phyloP scores from a whole-genome alignment of 2,113 vertebrate genomes.

The Motacilla alba region DNA sequence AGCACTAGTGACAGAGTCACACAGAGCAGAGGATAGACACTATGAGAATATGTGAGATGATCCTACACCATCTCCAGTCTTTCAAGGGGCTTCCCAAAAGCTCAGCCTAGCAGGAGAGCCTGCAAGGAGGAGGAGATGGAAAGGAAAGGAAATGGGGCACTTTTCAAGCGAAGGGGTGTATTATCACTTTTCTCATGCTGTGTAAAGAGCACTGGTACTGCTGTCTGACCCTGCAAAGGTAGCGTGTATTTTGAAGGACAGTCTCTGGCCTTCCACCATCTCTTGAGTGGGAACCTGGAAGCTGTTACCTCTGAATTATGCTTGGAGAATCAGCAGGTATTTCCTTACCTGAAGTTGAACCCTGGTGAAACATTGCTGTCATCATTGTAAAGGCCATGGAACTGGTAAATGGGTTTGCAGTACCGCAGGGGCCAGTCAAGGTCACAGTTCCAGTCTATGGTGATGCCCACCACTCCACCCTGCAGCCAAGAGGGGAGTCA shows the following conservation, averaged over 20 bases:
- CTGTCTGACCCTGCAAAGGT: neutral
- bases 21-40: neutral
- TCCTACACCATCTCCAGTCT: neutral
- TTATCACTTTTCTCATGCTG: neutral
- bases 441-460: slow-evolving; percentile 93
- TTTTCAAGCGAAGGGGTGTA: neutral
- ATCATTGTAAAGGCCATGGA: slow-evolving; percentile 86
- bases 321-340: neutral
- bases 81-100: neutral
- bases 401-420: slow-evolving; percentile 85
- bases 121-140: neutral
- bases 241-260: neutral
- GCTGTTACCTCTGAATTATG: neutral
- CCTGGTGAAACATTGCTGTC: slow-evolving; percentile 79
- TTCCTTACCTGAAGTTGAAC: slow-evolving; percentile 92
- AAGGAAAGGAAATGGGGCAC: neutral
- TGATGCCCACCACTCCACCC: slow-evolving; percentile 90
- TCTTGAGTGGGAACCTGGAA: neutral
- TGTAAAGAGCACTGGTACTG: neutral
- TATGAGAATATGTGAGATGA: accelerated
- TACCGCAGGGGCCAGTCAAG: slow-evolving; percentile 78
- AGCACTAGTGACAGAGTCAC: neutral
- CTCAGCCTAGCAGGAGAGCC: neutral
- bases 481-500: neutral
- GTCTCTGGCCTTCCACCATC: neutral